Conservation (phyloP, 2,888 invertebrate genomes). For the Phorcus lineatus region DNA sequence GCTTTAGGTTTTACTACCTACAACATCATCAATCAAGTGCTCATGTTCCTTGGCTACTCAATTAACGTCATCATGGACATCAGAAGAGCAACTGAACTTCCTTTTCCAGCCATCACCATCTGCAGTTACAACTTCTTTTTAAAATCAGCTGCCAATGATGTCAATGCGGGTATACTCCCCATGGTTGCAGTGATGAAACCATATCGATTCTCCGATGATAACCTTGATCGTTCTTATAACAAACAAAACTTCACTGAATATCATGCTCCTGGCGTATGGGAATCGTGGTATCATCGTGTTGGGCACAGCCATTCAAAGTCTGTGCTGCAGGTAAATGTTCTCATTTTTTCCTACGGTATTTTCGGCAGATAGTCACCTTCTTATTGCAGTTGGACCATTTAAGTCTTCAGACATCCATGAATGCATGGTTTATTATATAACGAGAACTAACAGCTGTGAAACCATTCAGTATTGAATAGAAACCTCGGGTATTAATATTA, state of each 20-base stretch:
- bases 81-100: neutral
- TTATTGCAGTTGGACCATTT: too few species aligned
- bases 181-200: slow-evolving; percentile 6
- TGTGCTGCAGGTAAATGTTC: too few species aligned
- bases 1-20: slow-evolving; percentile 27
- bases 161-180: neutral
- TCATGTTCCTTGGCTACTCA: slow-evolving; percentile 8
- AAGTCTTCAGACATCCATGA: too few species aligned
- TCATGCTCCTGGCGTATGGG: neutral
- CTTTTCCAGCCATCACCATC: slow-evolving; percentile 26
- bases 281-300: neutral
- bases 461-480: too few species aligned
- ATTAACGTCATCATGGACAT: slow-evolving; percentile 28
- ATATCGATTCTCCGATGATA: neutral
- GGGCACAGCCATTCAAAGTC: neutral
- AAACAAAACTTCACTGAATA: slow-evolving; percentile 15
- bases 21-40: slow-evolving; percentile 31
- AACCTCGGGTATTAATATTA: too few species aligned
- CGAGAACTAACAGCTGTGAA: too few species aligned
- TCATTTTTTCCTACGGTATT: too few species aligned
- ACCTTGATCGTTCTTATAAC: neutral
- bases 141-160: neutral
- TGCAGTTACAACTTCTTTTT: slow-evolving; percentile 29
- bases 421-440: too few species aligned
- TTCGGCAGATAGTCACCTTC: too few species aligned